A percentile compares a stretch with the other conserved stretches of the same genome.
Conservation (phyloP, 2,888 invertebrate species). For the Tholera decimalis region DNA sequence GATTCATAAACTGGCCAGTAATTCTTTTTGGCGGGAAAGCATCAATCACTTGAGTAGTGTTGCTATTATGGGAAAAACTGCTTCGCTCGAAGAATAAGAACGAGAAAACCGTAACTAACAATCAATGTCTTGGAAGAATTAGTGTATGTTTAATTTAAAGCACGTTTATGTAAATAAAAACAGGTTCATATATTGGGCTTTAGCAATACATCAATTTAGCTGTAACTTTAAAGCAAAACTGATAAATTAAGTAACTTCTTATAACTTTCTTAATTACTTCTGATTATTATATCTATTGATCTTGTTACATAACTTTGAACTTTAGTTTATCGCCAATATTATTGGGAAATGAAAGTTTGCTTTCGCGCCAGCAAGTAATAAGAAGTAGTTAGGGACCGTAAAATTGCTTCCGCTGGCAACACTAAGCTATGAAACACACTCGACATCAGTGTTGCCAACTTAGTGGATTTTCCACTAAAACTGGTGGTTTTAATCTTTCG, state of each 20-base stretch:
- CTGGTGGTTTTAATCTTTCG: too few relatives aligned
- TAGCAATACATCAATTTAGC: background rate
- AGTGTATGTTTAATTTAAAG: background rate
- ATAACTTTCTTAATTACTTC: slow-evolving; percentile 1
- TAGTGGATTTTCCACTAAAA: too few relatives aligned
- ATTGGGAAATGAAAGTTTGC: background rate
- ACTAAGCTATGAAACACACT: slow-evolving; percentile 65
- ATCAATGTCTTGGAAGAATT: background rate
- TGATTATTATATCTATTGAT: background rate
- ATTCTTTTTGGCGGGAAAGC: slow-evolving; percentile 71
- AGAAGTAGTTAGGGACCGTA: slow-evolving; percentile 19
- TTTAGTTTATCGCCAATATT: background rate
- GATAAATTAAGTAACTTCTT: slow-evolving; percentile 5
- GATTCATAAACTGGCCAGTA: slow-evolving; percentile 73
- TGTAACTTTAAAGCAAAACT: background rate
- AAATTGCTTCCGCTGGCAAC: slow-evolving; percentile 55
- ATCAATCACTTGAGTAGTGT: slow-evolving; percentile 71
- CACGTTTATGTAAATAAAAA: background rate
- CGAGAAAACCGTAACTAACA: background rate
- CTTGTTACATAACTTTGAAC: background rate
- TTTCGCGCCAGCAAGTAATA: background rate
- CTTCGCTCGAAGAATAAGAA: background rate
- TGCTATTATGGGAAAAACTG: slow-evolving; percentile 37
- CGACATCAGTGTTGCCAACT: slow-evolving; percentile 10
- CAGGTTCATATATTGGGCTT: background rate